These are phyloP conservation scores for Aspidiotus rigidus DNA, from an alignment of 2,888 invertebrate genomes.

Conservation along the genomic window DNA sequence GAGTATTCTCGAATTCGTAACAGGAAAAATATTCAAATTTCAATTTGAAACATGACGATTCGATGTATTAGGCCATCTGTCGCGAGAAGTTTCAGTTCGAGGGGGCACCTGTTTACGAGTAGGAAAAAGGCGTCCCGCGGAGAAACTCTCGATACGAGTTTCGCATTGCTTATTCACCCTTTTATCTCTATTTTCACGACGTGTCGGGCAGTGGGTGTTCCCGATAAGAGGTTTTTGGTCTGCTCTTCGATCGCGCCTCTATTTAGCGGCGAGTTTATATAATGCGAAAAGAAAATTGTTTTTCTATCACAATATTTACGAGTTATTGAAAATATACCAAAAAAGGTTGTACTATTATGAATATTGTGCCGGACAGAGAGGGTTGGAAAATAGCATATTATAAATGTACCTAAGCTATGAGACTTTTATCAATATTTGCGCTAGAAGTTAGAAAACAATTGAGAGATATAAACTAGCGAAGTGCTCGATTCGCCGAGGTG, in stretches of 20 bases:
- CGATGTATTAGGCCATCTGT: conserved; percentile 30
- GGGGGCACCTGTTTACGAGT: conserved; percentile 30
- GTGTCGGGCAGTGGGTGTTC: conserved; percentile 12
- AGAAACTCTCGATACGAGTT: conserved; percentile 29
- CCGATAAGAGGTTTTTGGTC: neutral
- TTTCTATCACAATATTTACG: conserved; percentile 29
- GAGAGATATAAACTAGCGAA: too few relatives aligned
- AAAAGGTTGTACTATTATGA: neutral
- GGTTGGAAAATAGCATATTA: too few relatives aligned
- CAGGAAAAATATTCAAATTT: conserved; percentile 28
- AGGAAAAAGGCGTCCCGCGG: conserved; percentile 28
- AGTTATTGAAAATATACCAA: conserved; percentile 25
- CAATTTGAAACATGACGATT: conserved; percentile 31
- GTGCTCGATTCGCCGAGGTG: too few relatives aligned
- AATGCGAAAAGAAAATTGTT: conserved; percentile 24
- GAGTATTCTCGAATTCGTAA: conserved; percentile 23
- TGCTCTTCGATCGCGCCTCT: neutral
- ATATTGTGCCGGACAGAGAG: too few relatives aligned
- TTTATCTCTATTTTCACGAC: conserved; percentile 19
- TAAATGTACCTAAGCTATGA: too few relatives aligned
- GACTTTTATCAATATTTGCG: too few relatives aligned
- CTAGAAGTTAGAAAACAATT: too few relatives aligned
- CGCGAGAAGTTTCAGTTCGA: conserved; percentile 26
- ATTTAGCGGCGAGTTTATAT: neutral
- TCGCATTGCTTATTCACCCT: conserved; percentile 33